Conservation (phyloP, 2,888 invertebrate genomes). For the Melinopterus prodromus region DNA sequence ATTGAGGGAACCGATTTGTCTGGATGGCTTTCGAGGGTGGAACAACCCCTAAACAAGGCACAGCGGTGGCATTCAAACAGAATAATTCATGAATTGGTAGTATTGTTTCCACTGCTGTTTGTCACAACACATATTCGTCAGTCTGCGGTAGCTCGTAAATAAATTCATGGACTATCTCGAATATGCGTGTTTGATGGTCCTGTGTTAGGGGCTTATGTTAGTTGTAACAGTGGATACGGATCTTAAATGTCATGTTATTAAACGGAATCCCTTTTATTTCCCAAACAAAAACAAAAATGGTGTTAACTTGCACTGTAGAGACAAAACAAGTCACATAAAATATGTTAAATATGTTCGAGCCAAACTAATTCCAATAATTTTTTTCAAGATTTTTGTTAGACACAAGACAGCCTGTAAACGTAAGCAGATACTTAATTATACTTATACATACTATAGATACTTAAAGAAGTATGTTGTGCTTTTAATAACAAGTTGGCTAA, state of each 20-base stretch:
- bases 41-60: conserved; percentile 38
- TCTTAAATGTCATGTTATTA: background rate
- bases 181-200: background rate
- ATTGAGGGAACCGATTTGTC: conserved; percentile 40
- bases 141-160: background rate
- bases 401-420: too few species aligned
- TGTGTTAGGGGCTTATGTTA: background rate
- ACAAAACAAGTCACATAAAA: too few species aligned
- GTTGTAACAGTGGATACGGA: background rate
- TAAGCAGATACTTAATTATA: too few species aligned
- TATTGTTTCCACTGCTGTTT: conserved; percentile 53
- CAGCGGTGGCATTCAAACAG: conserved; percentile 53
- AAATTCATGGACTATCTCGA: background rate
- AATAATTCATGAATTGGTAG: conserved; percentile 55
- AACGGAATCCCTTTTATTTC: too few species aligned
- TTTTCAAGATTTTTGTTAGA: too few species aligned
- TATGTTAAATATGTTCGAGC: too few species aligned
- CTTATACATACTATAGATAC: too few species aligned
- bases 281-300: too few species aligned
- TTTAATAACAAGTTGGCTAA: too few species aligned
- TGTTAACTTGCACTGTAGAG: too few species aligned
- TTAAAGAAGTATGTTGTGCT: too few species aligned
- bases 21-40: conserved; percentile 9
- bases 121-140: conserved; percentile 4
- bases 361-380: too few species aligned